Conservation (phyloP, 2,113 vertebrate genomes). For the Stegostoma tigrinum region DNA sequence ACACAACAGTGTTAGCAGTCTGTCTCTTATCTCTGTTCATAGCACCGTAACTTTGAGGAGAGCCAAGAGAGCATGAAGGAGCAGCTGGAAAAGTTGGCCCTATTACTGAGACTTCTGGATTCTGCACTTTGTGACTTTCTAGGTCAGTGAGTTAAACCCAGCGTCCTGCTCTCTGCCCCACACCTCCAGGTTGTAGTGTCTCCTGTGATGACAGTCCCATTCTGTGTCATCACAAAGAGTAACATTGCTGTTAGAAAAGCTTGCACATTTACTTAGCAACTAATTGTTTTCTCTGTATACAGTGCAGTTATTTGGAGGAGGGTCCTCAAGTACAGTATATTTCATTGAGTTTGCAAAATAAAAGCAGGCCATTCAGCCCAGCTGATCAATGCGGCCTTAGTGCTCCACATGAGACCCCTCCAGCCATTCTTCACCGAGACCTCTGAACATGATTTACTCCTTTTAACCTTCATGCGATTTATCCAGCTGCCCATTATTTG, state of each 20-base stretch:
- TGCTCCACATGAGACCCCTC: background rate
- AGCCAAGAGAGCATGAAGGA: constrained; percentile 89
- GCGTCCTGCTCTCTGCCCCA: background rate
- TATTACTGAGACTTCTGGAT: constrained; percentile 74
- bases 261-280: background rate
- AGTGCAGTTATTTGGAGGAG: background rate
- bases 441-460: too few relatives aligned
- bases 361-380: too few relatives aligned
- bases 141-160: constrained; percentile 50
- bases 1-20: background rate
- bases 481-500: too few relatives aligned
- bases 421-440: background rate
- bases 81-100: constrained; percentile 73
- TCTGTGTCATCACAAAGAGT: background rate
- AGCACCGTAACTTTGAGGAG: constrained; percentile 89
- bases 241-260: background rate
- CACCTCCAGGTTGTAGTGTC: too few relatives aligned
- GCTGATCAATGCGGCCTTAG: too few relatives aligned
- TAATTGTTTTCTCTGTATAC: too few relatives aligned
- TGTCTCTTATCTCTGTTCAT: constrained; percentile 21
- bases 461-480: background rate
- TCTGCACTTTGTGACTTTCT: constrained; percentile 79
- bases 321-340: background rate
- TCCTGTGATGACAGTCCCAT: background rate
- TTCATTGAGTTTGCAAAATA: background rate